Evolutionary conservation across 1,140 invertebrate genomes (phyloP).

Genomic region (Micrasema longulum): DNA sequence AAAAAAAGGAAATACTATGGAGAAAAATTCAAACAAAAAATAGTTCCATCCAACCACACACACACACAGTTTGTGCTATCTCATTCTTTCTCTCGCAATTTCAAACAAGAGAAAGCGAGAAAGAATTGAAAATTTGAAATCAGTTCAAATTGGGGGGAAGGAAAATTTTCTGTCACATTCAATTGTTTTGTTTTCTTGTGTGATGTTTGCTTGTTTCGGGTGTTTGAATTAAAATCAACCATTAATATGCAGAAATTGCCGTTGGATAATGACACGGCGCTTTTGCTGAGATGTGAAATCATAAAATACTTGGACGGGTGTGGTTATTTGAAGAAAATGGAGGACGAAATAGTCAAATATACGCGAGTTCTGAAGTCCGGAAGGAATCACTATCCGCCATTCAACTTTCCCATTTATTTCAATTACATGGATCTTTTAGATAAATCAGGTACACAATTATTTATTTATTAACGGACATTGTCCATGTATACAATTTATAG

Average conservation of each 20-base stretch:
- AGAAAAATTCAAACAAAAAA: too few relatives aligned
- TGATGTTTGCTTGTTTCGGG: background rate
- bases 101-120: too few relatives aligned
- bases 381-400: background rate
- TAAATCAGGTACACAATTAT: constrained; percentile 17
- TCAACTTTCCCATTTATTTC: constrained; percentile 6
- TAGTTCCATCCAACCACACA: too few relatives aligned
- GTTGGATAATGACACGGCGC: background rate
- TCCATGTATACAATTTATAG: too few relatives aligned
- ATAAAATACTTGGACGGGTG: constrained; percentile 24
- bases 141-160: too few relatives aligned
- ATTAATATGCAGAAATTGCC: constrained; percentile 12
- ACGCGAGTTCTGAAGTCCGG: background rate
- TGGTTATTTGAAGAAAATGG: constrained; percentile 7
- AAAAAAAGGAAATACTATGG: too few relatives aligned
- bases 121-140: background rate
- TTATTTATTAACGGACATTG: too few relatives aligned
- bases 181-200: background rate
- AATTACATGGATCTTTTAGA: constrained; percentile 20
- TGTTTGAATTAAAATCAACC: background rate
- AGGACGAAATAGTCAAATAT: background rate
- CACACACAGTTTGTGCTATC: too few relatives aligned
- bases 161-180: background rate
- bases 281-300: constrained; percentile 12
- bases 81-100: too few relatives aligned